phyloP scores from a whole-genome alignment of 2,113 vertebrate genomes.

The Protobothrops flavoviridis region DNA sequence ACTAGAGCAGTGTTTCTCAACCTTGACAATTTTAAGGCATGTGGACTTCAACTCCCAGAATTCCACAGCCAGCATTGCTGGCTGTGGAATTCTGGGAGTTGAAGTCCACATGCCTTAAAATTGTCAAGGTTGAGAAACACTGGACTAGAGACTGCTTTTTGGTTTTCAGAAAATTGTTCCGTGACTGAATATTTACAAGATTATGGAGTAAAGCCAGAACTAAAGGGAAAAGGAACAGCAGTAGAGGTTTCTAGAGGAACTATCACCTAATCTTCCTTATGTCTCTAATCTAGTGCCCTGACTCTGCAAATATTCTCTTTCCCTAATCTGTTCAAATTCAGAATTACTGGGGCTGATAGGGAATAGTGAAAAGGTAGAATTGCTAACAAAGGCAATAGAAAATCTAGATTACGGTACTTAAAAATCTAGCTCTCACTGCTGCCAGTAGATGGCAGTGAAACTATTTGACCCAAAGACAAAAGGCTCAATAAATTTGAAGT shows the following conservation, averaged over 20 bases:
- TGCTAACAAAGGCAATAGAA: not conserved
- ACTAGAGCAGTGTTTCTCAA: no score
- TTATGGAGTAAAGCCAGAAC: not conserved
- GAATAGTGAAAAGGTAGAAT: not conserved
- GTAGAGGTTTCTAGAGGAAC: not conserved
- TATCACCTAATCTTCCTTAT: not conserved
- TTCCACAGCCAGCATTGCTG: no score
- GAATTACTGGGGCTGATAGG: not conserved
- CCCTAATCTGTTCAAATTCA: not conserved
- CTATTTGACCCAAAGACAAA: not conserved
- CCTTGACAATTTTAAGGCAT: no score
- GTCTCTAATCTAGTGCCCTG: not conserved
- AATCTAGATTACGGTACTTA: not conserved
- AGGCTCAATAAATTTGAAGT: not conserved
- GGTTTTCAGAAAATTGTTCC: not conserved
- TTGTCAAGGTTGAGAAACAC: no score
- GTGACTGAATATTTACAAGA: not conserved
- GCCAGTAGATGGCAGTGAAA: constrained; percentile 22
- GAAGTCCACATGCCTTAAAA: no score
- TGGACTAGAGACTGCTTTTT: not conserved
- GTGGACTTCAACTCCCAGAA: no score
- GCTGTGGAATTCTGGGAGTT: no score
- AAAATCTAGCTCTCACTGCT: not conserved
- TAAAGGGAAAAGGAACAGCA: not conserved
- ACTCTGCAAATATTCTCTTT: not conserved